phyloP scores from a whole-genome alignment of 2,888 invertebrate species.

The Ligdia adustata region DNA sequence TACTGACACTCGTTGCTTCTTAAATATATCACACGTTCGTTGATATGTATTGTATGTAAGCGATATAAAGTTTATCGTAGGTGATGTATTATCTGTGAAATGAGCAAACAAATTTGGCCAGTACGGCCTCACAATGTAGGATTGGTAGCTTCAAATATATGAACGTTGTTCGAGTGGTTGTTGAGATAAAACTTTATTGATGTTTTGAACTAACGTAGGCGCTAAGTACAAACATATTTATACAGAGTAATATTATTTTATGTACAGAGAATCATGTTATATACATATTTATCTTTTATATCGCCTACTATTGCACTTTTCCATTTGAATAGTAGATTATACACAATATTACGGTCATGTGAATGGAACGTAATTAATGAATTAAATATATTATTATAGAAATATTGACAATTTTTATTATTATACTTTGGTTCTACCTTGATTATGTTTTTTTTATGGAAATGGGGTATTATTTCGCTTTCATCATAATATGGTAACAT shows the following conservation, averaged over 20 bases:
- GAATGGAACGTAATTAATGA: constrained; percentile 41
- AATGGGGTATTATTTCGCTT: constrained; percentile 16
- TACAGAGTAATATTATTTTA: constrained; percentile 37
- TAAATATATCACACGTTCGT: constrained; percentile 54
- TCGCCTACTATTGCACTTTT: constrained; percentile 42
- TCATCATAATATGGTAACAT: constrained; percentile 34
- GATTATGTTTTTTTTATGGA: constrained; percentile 27
- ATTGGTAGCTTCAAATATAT: constrained; percentile 61
- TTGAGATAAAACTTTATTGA: constrained; percentile 66
- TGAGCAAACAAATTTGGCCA: constrained; percentile 59
- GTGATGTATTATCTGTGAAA: constrained; percentile 70
- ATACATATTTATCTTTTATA: constrained; percentile 40
- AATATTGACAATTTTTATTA: constrained; percentile 35
- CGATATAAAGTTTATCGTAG: constrained; percentile 57
- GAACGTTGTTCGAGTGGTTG: constrained; percentile 66
- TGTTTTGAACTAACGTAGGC: constrained; percentile 59
- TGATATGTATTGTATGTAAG: constrained; percentile 55
- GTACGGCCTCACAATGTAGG: constrained; percentile 58
- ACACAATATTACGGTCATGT: constrained; percentile 42
- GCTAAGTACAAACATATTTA: constrained; percentile 52
- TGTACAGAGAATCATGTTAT: constrained; percentile 46
- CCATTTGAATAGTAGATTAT: constrained; percentile 36
- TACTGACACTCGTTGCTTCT: constrained; percentile 50
- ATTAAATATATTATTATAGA: constrained; percentile 50
- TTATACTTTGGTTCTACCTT: constrained; percentile 30